phyloP scores from a whole-genome alignment of 2,113 vertebrate genomes.

The Microcebus lehilahytsara region DNA sequence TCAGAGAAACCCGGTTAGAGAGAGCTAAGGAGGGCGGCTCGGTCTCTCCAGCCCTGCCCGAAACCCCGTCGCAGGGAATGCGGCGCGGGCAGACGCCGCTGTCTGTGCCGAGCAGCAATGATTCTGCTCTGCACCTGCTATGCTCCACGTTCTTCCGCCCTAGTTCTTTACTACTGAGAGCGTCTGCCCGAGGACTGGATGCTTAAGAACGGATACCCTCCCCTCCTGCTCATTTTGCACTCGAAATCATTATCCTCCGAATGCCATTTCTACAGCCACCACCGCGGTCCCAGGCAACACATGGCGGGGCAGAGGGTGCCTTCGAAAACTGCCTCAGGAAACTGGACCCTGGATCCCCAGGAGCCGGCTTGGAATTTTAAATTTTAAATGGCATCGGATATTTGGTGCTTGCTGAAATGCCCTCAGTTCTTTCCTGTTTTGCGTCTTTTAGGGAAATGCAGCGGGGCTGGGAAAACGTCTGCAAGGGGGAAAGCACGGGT shows the following conservation, averaged over 20 bases:
- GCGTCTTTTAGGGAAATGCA: not conserved
- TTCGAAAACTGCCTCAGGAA: not conserved
- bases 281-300: not conserved
- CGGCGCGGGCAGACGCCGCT: not conserved
- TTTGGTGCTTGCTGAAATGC: not conserved
- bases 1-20: not conserved
- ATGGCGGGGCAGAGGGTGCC: no score
- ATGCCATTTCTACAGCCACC: not conserved
- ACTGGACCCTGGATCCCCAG: not conserved
- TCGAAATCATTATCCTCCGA: not conserved
- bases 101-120: not conserved
- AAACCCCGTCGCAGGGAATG: not conserved
- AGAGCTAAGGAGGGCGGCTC: not conserved
- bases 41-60: not conserved
- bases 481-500: not conserved
- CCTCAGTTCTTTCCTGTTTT: not conserved
- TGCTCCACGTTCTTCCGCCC: not conserved
- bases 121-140: not conserved
- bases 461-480: not conserved
- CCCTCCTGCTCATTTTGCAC: not conserved
- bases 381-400: not conserved
- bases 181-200: not conserved
- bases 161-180: not conserved
- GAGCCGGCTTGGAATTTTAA: not conserved
- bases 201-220: no score